A percentile compares a stretch with the other conserved stretches of the same genome.
These are phyloP conservation scores for Fabriciana adippe DNA, from an alignment of 2,888 invertebrate species.

Conservation along the genomic window DNA sequence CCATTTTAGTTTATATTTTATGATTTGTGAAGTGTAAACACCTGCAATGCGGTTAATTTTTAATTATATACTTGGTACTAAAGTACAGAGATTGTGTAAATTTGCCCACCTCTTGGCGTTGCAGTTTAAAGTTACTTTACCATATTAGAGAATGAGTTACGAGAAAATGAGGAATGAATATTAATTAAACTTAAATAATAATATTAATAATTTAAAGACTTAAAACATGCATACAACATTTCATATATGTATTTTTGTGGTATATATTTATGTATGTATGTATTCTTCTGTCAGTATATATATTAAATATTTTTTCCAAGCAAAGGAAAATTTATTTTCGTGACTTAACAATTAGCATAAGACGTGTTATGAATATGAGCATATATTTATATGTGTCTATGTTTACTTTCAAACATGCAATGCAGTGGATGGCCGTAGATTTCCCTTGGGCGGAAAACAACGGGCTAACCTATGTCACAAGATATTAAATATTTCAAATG, in stretches of 20 bases:
- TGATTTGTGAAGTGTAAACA: no score
- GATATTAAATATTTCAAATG: conserved; percentile 4
- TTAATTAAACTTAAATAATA: no score
- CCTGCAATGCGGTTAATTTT: no score
- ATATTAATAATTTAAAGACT: no score
- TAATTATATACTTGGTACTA: not conserved
- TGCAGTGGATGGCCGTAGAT: conserved; percentile 26
- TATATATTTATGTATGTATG: not conserved
- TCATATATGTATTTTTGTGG: not conserved
- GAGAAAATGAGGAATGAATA: not conserved
- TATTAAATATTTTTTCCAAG: no score
- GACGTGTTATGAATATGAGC: not conserved
- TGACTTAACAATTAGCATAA: no score
- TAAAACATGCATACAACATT: no score
- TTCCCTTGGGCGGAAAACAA: conserved; percentile 23
- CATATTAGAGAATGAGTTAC: not conserved
- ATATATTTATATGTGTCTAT: conserved; percentile 6
- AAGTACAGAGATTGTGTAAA: conserved; percentile 12
- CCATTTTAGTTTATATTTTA: no score
- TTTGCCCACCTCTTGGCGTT: not conserved
- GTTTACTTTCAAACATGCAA: conserved; percentile 14
- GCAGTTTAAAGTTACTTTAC: conserved; percentile 8
- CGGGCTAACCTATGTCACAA: conserved; percentile 5
- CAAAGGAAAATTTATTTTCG: no score
- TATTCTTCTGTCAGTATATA: no score